Evolutionary conservation across 2,113 vertebrate genomes (phyloP).

Genomic region (Antigone vipio): DNA sequence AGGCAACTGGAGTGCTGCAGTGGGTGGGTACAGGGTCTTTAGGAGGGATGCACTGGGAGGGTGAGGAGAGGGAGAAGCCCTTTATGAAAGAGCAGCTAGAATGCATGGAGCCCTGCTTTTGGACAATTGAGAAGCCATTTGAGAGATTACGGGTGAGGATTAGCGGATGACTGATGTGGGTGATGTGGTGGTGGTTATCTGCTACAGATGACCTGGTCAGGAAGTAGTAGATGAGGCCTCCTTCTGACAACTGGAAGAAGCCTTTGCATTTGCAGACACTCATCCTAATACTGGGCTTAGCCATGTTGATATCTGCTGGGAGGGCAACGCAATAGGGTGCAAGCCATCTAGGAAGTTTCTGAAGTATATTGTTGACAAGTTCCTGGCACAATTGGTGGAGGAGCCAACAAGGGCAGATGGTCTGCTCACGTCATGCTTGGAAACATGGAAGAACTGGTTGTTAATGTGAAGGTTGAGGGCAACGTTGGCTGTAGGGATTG

Average conservation of each 20-base stretch:
- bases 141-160: not conserved
- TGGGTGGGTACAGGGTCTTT: not conserved
- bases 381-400: not conserved
- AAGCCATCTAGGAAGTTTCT: not conserved
- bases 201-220: not conserved
- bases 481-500: not conserved
- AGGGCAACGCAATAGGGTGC: not conserved
- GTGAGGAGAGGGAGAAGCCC: not conserved
- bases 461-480: not conserved
- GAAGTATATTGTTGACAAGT: not conserved
- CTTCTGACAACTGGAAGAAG: not conserved
- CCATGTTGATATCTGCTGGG: not conserved
- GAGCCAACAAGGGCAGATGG: not conserved
- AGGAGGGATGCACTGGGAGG: not conserved
- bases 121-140: not conserved
- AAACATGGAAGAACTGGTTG: not conserved
- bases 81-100: not conserved
- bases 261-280: not conserved
- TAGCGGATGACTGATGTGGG: no score
- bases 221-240: not conserved
- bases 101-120: not conserved
- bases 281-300: not conserved
- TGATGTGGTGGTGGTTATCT: not conserved
- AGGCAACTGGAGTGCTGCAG: not conserved
- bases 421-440: not conserved